Evolutionary conservation across 2,113 vertebrate species (phyloP), one percentile per base, ranked within the genome.

Genomic region (Silurus asotus): DNA sequence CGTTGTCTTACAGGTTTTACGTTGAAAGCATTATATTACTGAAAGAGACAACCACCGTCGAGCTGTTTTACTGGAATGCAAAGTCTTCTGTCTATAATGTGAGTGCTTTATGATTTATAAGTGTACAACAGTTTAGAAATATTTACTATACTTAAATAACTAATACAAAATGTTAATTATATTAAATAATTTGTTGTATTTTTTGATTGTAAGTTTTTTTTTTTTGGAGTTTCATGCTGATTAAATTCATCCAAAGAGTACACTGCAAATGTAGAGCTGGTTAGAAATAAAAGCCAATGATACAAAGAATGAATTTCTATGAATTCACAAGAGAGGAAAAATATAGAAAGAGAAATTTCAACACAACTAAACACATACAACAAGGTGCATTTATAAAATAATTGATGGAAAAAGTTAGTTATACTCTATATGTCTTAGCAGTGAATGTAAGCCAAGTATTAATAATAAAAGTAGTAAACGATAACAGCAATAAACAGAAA

Each of bases 11-110:
- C 94, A 99, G 98, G 92, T 99, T 99, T 96, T 99, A 99, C 92
- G 97, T 99, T 70, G 98, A 99, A 91, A 99, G 95, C 89, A 96
- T 99, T 90, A 96, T 96, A 25, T 98, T 95, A 89, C 90, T 99
- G 85, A 99, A 97, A 93, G 98, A 99, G 37, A 98, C 96, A 90
- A 97, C 95, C 17, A 99, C 98, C 0, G 97, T 99, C 79, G 97
- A 99, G 90, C 94, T 99, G 78, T 99, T 99, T 93, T 99, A 98
- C 91, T 93, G 99, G 91, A 99, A 99, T n/a, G 98, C 98, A 4
- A 99, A 97, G 93, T 94, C 96, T 76, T 96, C 96, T 14, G 96
- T 99, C 25, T 97, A 96, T 89, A 97, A 97, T 95, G 98, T 99
- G 96, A 97, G 94, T 94, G n/a, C 59, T 83, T 86, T 10, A 13